Conservation (phyloP, 2,888 invertebrate species). For the Drosophila greeni region DNA sequence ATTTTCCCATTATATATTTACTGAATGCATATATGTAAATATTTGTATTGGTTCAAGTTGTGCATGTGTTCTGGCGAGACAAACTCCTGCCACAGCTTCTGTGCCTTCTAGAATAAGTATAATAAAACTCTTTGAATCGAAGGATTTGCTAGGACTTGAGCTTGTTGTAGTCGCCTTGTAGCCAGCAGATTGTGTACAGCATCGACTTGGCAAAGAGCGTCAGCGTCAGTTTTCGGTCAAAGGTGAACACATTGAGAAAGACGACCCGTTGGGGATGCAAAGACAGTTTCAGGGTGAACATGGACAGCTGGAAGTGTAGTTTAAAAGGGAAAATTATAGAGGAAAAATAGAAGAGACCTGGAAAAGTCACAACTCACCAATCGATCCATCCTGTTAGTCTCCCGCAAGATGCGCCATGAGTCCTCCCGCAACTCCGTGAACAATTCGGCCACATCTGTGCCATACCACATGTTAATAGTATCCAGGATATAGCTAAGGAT, state of each 20-base stretch:
- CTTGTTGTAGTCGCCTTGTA: constrained; percentile 38
- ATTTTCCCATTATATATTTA: constrained; percentile 32
- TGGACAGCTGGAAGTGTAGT: constrained; percentile 22
- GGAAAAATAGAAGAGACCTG: no score
- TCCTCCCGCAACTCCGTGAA: constrained; percentile 9
- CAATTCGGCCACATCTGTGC: constrained; percentile 33
- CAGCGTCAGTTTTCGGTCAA: constrained; percentile 41
- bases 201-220: constrained; percentile 31
- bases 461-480: constrained; percentile 25
- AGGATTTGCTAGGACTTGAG: constrained; percentile 24
- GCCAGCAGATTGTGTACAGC: constrained; percentile 41
- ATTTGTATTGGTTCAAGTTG: constrained; percentile 22
- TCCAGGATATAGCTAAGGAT: constrained; percentile 27
- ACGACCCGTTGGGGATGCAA: constrained; percentile 28
- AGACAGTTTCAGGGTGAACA: constrained; percentile 19
- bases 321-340: background rate
- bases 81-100: constrained; percentile 1
- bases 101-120: background rate
- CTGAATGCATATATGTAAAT: constrained; percentile 17
- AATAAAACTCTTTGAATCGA: constrained; percentile 13
- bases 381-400: constrained; percentile 12
- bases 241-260: constrained; percentile 35
- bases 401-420: constrained; percentile 10
- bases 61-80: constrained; percentile 25
- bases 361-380: constrained; percentile 11